A percentile compares a stretch with the other conserved stretches of the same genome.
Conservation (phyloP, 1,140 invertebrate species). For the Drosophila sp. region DNA sequence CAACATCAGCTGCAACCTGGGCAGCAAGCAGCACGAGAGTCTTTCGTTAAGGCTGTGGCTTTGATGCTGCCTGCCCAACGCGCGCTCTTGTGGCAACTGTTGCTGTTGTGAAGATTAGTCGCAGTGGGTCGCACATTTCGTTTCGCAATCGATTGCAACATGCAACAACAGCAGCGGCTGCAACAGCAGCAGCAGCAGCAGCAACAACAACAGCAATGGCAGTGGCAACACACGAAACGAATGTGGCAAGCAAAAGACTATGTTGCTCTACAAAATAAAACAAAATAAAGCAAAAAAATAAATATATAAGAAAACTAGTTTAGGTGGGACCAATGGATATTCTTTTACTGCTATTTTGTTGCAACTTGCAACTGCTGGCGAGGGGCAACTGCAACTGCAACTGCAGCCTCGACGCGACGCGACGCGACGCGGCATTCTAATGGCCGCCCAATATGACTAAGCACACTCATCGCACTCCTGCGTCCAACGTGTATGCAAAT, state of each 20-base stretch:
- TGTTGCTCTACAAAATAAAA: slow-evolving; percentile 71
- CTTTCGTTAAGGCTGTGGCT: slow-evolving; percentile 30
- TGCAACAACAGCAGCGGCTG: slow-evolving; percentile 65
- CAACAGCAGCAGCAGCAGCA: slow-evolving; percentile 38
- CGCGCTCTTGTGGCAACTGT: slow-evolving; percentile 26
- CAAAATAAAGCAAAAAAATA: background rate
- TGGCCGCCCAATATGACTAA: slow-evolving; percentile 84
- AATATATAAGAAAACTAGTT: slow-evolving; percentile 73
- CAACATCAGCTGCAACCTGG: background rate
- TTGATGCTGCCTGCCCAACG: slow-evolving; percentile 56
- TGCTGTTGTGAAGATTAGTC: slow-evolving; percentile 74
- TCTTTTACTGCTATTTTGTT: slow-evolving; percentile 82
- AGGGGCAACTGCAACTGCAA: slow-evolving; percentile 21
- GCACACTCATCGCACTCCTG: slow-evolving; percentile 84
- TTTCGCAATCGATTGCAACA: slow-evolving; percentile 83
- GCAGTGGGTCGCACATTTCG: slow-evolving; percentile 82
- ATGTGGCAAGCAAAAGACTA: slow-evolving; percentile 64
- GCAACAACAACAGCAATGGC: slow-evolving; percentile 29
- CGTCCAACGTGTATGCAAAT: slow-evolving; percentile 84
- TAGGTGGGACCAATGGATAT: slow-evolving; percentile 84
- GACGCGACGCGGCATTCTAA: slow-evolving; percentile 74
- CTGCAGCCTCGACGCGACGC: slow-evolving; percentile 61
- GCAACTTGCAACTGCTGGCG: slow-evolving; percentile 40
- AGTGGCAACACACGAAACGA: slow-evolving; percentile 70
- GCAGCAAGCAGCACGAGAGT: background rate